Evolutionary conservation across 2,797 vertebrate species (phyloP), one percentile per base, ranked within the genome.

Genomic region (Kryptolebias ocellatus): DNA sequence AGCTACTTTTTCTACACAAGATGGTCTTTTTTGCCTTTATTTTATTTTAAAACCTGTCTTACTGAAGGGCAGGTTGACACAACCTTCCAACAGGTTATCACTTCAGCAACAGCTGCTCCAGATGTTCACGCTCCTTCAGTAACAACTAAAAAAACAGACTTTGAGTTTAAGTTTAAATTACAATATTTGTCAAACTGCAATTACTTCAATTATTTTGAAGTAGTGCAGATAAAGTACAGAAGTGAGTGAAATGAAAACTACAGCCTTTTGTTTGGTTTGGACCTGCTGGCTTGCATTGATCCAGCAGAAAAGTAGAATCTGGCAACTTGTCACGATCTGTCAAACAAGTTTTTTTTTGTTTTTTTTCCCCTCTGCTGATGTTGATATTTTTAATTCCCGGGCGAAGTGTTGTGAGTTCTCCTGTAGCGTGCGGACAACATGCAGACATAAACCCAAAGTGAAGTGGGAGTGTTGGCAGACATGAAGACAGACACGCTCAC

Each of bases 401-500:
- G 58, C 42, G n/a, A 45, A 54, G 51, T 42, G 34, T 39, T 60
- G 17, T n/a, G 24, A 57, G 14, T 50, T 70, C 45, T 47, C 53
- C 42, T 37, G 1, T 14, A 37, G 55, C 0, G 0, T 24, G 28
- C 15, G 39, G 46, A 62, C 27, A 51, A 20, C 34, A 18, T 42
- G 14, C 5, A 37, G 49, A 45, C 7, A 31, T 10, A 29, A 55
- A 76, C 51, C 29, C 64, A 59, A 34, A 34, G 57, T 82, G 16
- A 74, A 53, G 47, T 7, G 6, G 28, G 42, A 3, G 16, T 53
- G 45, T 45, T n/a, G 12, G 18, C 58, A 67, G 16, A 44, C 56
- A 16, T 53, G 64, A 31, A 28, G n/a, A 67, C 55, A 20, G 24
- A 71, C n/a, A 74, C 60, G 27, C 62, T 65, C 63, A 39, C 42